These are phyloP conservation scores for Hoplostethus atlanticus DNA, from an alignment of 2,797 vertebrate genomes.

Conservation along the genomic window DNA sequence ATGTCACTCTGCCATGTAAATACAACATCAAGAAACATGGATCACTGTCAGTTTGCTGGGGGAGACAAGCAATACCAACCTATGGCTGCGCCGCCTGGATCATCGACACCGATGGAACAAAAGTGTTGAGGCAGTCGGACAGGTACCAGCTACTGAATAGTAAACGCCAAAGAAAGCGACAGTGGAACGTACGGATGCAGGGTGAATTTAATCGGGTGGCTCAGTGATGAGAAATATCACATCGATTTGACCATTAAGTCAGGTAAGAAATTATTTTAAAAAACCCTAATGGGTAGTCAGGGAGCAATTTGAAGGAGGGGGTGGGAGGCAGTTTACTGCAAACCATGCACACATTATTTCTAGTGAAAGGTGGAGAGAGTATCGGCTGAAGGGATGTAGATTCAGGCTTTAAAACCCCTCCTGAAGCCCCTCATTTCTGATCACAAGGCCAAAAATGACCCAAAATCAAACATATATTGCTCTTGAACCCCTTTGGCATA, in stretches of 20 bases:
- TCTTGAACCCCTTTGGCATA: too few species aligned
- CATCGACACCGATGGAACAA: slow-evolving; percentile 73
- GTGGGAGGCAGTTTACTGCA: neutral
- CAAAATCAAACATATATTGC: too few species aligned
- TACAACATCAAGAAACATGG: slow-evolving; percentile 46
- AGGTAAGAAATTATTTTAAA: slow-evolving; percentile 71
- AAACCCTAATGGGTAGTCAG: neutral
- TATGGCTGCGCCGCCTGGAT: slow-evolving; percentile 60
- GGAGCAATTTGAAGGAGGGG: neutral
- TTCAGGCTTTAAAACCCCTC: too few species aligned
- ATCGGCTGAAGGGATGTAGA: too few species aligned
- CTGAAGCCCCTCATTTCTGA: too few species aligned
- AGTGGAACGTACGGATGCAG: slow-evolving; percentile 88
- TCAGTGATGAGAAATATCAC: slow-evolving; percentile 79
- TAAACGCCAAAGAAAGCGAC: slow-evolving; percentile 66
- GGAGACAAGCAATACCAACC: slow-evolving; percentile 52
- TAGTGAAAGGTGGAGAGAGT: too few species aligned
- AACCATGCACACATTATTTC: too few species aligned
- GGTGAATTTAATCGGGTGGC: slow-evolving; percentile 70
- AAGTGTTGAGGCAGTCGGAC: slow-evolving; percentile 30
- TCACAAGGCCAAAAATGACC: too few species aligned
- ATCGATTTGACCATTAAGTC: slow-evolving; percentile 60
- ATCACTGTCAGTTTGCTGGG: slow-evolving; percentile 83
- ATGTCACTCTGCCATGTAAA: slow-evolving; percentile 78
- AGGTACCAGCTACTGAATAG: slow-evolving; percentile 81